A percentile compares a stretch with the other conserved stretches of the same genome.
These are phyloP conservation scores for Lucifuga dentata DNA, from an alignment of 2,113 vertebrate species.

Conservation along the genomic window DNA sequence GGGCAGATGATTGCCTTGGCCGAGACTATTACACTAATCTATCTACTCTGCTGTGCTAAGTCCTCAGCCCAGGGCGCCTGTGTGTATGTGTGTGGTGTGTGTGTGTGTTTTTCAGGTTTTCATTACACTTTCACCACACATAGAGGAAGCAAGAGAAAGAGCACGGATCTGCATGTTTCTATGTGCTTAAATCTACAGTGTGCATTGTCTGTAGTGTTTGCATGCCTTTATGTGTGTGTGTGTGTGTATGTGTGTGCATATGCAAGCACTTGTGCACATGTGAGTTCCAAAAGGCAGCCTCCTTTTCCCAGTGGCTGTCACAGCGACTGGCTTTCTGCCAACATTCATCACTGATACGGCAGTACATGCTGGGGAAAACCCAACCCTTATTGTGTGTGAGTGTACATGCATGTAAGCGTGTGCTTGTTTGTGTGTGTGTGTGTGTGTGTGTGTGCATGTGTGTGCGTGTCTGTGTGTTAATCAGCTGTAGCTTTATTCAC, in stretches of 20 bases:
- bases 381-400: neutral
- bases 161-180: slow-evolving; percentile 20
- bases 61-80: slow-evolving; percentile 63
- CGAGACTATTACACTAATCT: slow-evolving; percentile 80
- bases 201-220: neutral
- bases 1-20: slow-evolving; percentile 79
- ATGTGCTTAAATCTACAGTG: slow-evolving; percentile 3
- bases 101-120: slow-evolving; percentile 38
- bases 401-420: too few relatives aligned
- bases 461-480: slow-evolving; percentile 26
- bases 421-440: slow-evolving; percentile 3
- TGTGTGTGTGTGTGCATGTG: neutral
- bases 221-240: slow-evolving; percentile 7
- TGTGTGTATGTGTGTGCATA: slow-evolving; percentile 9
- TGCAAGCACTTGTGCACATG: neutral
- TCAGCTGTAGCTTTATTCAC: slow-evolving; percentile 39
- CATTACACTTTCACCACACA: slow-evolving; percentile 53
- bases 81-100: slow-evolving; percentile 22
- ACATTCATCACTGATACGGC: slow-evolving; percentile 19
- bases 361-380: slow-evolving; percentile 5
- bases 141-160: neutral
- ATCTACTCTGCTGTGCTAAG: slow-evolving; percentile 74
- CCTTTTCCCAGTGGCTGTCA: slow-evolving; percentile 37
- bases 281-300: slow-evolving; percentile 40
- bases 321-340: slow-evolving; percentile 35